These are phyloP conservation scores for Drosophila gaucha DNA, from an alignment of 2,888 invertebrate genomes.

Conservation along the genomic window DNA sequence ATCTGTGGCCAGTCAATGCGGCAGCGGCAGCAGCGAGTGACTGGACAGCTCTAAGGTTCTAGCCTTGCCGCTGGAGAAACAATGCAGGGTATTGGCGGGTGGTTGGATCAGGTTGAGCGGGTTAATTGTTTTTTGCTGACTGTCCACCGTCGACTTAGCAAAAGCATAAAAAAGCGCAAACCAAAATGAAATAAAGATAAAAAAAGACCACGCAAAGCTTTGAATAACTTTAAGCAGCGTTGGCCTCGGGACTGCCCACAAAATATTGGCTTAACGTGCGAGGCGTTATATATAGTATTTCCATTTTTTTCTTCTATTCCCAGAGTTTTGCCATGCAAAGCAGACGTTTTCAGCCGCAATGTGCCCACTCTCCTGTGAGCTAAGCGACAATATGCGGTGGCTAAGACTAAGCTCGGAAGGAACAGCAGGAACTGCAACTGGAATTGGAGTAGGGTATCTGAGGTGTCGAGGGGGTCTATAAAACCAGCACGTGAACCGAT, in stretches of 20 bases:
- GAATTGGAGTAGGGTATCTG: background rate
- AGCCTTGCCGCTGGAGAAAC: background rate
- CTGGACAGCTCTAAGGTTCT: constrained; percentile 33
- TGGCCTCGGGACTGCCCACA: constrained; percentile 50
- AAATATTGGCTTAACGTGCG: constrained; percentile 75
- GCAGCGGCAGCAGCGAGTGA: constrained; percentile 31
- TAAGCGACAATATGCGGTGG: constrained; percentile 62
- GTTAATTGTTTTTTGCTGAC: constrained; percentile 76
- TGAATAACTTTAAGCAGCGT: constrained; percentile 71
- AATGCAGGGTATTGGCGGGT: constrained; percentile 1
- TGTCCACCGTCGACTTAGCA: constrained; percentile 35
- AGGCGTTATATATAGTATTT: constrained; percentile 50
- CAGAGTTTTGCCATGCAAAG: constrained; percentile 42
- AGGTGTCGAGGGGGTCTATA: background rate
- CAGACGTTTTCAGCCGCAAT: constrained; percentile 25
- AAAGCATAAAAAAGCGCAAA: constrained; percentile 14
- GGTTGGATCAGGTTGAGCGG: constrained; percentile 43
- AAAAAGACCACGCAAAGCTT: constrained; percentile 52
- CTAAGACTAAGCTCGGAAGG: constrained; percentile 43
- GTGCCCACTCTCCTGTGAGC: constrained; percentile 28
- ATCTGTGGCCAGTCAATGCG: constrained; percentile 72
- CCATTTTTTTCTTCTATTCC: constrained; percentile 7
- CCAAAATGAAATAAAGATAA: constrained; percentile 17
- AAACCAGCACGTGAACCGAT: constrained; percentile 38
- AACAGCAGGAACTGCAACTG: constrained; percentile 11